Conservation (phyloP, 2,888 invertebrate species). For the Alitta virens region DNA sequence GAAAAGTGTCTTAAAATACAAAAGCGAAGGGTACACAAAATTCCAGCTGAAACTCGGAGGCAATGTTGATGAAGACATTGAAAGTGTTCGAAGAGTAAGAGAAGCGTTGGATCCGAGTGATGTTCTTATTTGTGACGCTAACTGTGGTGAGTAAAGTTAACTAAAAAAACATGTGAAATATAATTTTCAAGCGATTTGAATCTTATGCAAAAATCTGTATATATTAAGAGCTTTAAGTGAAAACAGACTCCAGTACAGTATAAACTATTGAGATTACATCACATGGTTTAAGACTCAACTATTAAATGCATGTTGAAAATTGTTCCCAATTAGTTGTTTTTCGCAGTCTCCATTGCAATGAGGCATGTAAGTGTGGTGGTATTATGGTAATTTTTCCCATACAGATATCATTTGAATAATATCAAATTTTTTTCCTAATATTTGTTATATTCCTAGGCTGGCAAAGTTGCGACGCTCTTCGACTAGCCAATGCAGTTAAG, state of each 20-base stretch:
- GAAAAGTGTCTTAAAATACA: slow-evolving; percentile 16
- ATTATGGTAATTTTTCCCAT: too few species aligned
- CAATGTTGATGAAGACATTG: slow-evolving; percentile 19
- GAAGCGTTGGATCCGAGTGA: slow-evolving; percentile 5
- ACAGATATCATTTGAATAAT: too few species aligned
- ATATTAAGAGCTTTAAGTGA: neutral
- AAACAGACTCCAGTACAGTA: neutral
- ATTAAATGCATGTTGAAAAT: too few species aligned
- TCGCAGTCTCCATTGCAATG: too few species aligned
- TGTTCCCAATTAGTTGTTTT: too few species aligned
- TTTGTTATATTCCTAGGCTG: slow-evolving; percentile 20
- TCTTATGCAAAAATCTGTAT: too few species aligned
- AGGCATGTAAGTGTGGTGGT: too few species aligned
- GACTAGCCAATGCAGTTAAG: slow-evolving; percentile 14
- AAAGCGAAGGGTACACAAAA: slow-evolving; percentile 14
- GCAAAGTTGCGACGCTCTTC: slow-evolving; percentile 19
- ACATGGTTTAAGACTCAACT: too few species aligned
- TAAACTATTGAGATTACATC: neutral
- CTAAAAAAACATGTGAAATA: too few species aligned
- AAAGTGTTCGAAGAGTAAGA: neutral
- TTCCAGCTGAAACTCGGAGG: slow-evolving; percentile 27
- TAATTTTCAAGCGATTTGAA: too few species aligned
- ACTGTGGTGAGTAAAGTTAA: slow-evolving; percentile 20
- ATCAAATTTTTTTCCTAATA: too few species aligned
- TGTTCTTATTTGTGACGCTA: slow-evolving; percentile 19